These are phyloP conservation scores for Epinotia demarniana DNA, from an alignment of 2,888 invertebrate genomes.

Conservation along the genomic window DNA sequence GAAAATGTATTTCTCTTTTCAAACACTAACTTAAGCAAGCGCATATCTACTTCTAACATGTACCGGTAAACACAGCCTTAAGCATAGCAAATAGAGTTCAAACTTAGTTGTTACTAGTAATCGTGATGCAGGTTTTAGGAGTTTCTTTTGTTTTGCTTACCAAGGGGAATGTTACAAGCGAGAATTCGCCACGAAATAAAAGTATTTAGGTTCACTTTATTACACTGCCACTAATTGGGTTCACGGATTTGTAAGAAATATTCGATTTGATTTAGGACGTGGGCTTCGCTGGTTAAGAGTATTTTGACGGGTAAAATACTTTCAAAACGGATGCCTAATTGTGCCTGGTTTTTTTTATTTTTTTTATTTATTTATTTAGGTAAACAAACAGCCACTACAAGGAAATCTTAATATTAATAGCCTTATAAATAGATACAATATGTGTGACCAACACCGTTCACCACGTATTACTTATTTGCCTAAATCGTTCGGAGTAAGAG, in stretches of 20 bases:
- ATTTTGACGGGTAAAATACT: neutral
- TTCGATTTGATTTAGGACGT: neutral
- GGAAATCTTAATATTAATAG: too few relatives aligned
- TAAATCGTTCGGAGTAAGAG: too few relatives aligned
- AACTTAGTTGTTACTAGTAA: neutral
- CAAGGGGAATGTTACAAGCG: constrained; percentile 28
- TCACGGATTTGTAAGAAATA: constrained; percentile 35
- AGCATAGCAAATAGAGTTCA: neutral
- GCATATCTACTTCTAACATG: constrained; percentile 1
- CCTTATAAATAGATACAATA: too few relatives aligned
- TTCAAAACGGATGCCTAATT: too few relatives aligned
- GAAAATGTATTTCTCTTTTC: constrained; percentile 43
- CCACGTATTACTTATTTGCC: too few relatives aligned
- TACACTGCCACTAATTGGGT: constrained; percentile 36
- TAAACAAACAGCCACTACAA: too few relatives aligned
- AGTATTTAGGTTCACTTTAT: constrained; percentile 37
- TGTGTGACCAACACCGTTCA: too few relatives aligned
- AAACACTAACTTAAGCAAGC: neutral
- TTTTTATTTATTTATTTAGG: too few relatives aligned
- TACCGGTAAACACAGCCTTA: neutral
- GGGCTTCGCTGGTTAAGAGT: neutral
- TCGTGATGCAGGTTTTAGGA: neutral
- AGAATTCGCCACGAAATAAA: constrained; percentile 29
- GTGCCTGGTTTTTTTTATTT: too few relatives aligned
- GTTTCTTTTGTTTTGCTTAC: constrained; percentile 15